phyloP scores from a whole-genome alignment of 2,113 vertebrate species.

The Prinia subflava region DNA sequence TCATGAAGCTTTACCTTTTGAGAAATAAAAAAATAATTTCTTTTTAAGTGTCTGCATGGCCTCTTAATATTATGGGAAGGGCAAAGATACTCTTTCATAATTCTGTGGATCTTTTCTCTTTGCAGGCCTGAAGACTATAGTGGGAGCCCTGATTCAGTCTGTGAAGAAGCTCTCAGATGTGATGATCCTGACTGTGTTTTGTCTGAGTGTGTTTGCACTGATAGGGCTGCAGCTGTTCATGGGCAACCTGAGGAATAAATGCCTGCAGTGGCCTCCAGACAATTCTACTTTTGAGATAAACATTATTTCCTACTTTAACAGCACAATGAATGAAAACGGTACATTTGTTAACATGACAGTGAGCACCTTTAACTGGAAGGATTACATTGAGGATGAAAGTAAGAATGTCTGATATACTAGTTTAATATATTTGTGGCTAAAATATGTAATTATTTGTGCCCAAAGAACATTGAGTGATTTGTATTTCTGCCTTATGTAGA shows the following conservation, averaged over 20 bases:
- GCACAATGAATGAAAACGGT: slow-evolving; percentile 66
- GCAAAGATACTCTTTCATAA: not conserved
- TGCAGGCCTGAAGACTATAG: slow-evolving; percentile 94
- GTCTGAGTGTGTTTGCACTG: slow-evolving; percentile 95
- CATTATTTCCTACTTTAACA: slow-evolving; percentile 67
- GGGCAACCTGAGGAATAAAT: slow-evolving; percentile 90
- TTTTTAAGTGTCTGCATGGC: slow-evolving; percentile 58
- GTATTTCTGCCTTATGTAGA: not conserved
- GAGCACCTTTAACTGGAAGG: slow-evolving; percentile 78
- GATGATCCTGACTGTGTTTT: slow-evolving; percentile 98
- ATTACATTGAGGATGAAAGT: slow-evolving; percentile 81
- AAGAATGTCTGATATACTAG: slow-evolving; percentile 63
- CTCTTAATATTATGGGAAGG: not conserved
- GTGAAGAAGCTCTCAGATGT: slow-evolving; percentile 96
- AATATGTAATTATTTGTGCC: not conserved
- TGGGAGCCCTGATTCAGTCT: slow-evolving; percentile 96
- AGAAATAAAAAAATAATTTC: slow-evolving; percentile 22
- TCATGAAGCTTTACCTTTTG: slow-evolving; percentile 49
- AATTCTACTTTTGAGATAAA: slow-evolving; percentile 72
- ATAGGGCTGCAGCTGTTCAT: slow-evolving; percentile 95
- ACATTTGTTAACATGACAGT: slow-evolving; percentile 64
- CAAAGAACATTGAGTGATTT: not conserved
- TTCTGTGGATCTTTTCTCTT: slow-evolving; percentile 13
- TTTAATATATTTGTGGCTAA: not conserved
- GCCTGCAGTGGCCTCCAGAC: slow-evolving; percentile 73